Conservation (phyloP, 2,888 invertebrate genomes). For the Trichopoda pennipes region DNA sequence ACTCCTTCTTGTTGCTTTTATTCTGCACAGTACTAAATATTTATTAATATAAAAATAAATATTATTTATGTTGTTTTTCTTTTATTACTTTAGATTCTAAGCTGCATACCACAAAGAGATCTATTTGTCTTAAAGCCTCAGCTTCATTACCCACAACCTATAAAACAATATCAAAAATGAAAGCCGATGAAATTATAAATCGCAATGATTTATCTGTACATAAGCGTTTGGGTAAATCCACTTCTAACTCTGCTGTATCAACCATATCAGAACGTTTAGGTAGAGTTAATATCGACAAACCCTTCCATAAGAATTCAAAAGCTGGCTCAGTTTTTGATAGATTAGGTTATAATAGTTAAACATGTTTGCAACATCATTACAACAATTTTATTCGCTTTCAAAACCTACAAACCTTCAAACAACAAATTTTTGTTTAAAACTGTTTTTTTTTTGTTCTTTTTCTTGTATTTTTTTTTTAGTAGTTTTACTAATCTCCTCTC, state of each 20-base stretch:
- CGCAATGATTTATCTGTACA: conserved; percentile 76
- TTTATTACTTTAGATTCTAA: conserved; percentile 71
- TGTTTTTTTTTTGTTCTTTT: conserved; percentile 20
- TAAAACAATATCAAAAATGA: conserved; percentile 76
- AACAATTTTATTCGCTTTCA: not conserved
- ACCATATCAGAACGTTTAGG: conserved; percentile 73
- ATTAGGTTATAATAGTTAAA: conserved; percentile 76
- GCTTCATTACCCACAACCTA: conserved; percentile 71
- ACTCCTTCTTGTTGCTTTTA: too few relatives aligned
- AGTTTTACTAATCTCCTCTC: conserved; percentile 19
- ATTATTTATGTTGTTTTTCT: not conserved
- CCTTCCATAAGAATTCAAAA: conserved; percentile 56
- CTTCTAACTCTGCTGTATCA: conserved; percentile 57
- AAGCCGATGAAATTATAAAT: conserved; percentile 77
- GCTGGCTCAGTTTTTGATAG: conserved; percentile 77
- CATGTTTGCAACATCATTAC: not conserved
- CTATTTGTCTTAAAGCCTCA: conserved; percentile 77
- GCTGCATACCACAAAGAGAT: conserved; percentile 77
- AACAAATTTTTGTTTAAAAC: conserved; percentile 19
- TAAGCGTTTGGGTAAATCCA: conserved; percentile 74
- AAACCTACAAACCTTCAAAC: conserved; percentile 3
- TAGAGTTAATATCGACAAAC: conserved; percentile 69
- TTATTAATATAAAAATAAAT: not conserved
- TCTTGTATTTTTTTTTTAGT: not conserved
- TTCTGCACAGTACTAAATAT: too few relatives aligned